Conservation (phyloP, 1,140 invertebrate species). For the Metaphire vulgaris region DNA sequence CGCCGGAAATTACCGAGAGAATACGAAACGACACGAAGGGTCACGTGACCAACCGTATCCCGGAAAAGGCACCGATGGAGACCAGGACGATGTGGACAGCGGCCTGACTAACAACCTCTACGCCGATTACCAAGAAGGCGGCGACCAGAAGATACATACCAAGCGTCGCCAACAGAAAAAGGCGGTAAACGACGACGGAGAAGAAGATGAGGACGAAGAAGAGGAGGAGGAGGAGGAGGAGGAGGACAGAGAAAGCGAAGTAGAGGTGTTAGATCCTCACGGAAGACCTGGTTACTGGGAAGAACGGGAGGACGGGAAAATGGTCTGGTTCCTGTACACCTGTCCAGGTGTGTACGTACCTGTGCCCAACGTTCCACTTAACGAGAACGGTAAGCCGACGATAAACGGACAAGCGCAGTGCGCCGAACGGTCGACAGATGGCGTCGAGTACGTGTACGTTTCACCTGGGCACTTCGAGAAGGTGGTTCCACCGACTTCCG, state of each 20-base stretch:
- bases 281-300: background rate
- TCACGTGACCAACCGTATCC: too few species aligned
- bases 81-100: too few species aligned
- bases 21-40: background rate
- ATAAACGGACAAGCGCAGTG: background rate
- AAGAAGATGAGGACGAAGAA: too few species aligned
- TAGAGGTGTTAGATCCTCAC: background rate
- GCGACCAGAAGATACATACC: too few species aligned
- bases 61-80: too few species aligned
- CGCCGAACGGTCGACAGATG: background rate
- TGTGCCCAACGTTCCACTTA: background rate
- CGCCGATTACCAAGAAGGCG: background rate
- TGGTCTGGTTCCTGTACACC: background rate
- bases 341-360: background rate
- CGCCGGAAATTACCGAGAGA: background rate
- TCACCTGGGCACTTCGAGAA: background rate
- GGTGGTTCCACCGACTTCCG: too few species aligned
- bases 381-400: background rate
- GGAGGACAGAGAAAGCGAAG: too few species aligned
- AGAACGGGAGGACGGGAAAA: background rate
- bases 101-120: too few species aligned
- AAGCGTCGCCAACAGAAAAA: too few species aligned
- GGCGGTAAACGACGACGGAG: too few species aligned
- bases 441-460: background rate
- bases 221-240: too few species aligned